Conservation (phyloP, 1,140 invertebrate species). For the Armadillidium nasatum region DNA sequence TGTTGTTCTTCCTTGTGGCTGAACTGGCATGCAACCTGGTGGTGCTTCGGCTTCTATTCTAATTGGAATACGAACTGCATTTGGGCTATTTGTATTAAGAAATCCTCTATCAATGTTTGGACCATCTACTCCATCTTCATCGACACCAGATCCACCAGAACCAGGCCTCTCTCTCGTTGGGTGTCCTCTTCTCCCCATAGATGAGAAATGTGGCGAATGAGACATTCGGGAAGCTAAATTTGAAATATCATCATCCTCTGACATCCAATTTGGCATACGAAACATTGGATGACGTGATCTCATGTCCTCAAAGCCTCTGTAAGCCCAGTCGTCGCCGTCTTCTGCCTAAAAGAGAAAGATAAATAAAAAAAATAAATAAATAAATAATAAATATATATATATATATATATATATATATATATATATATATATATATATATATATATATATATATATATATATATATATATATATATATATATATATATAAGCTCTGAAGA, state of each 20-base stretch:
- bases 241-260: slow-evolving; percentile 34
- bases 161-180: slow-evolving; percentile 36
- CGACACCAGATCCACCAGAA: slow-evolving; percentile 40
- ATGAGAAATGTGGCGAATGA: slow-evolving; percentile 33
- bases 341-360: not conserved
- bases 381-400: not conserved
- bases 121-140: slow-evolving; percentile 29
- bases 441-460: not conserved
- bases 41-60: slow-evolving; percentile 37
- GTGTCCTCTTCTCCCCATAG: slow-evolving; percentile 35
- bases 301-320: slow-evolving; percentile 28
- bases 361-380: not conserved
- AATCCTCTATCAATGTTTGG: slow-evolving; percentile 22
- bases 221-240: slow-evolving; percentile 38
- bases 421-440: slow-evolving; percentile 14
- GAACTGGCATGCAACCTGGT: slow-evolving; percentile 22
- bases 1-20: slow-evolving; percentile 18
- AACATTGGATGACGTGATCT: slow-evolving; percentile 29
- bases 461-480: not conserved
- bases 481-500: too few relatives aligned
- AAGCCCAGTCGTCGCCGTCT: slow-evolving; percentile 30
- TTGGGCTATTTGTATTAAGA: slow-evolving; percentile 26
- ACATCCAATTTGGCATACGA: slow-evolving; percentile 36
- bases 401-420: not conserved
- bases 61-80: slow-evolving; percentile 33